Percentiles rank a stretch among this genome's conserved stretches.
Conservation (phyloP, 2,888 invertebrate species). For the Leptinotarsa peninsularis region DNA sequence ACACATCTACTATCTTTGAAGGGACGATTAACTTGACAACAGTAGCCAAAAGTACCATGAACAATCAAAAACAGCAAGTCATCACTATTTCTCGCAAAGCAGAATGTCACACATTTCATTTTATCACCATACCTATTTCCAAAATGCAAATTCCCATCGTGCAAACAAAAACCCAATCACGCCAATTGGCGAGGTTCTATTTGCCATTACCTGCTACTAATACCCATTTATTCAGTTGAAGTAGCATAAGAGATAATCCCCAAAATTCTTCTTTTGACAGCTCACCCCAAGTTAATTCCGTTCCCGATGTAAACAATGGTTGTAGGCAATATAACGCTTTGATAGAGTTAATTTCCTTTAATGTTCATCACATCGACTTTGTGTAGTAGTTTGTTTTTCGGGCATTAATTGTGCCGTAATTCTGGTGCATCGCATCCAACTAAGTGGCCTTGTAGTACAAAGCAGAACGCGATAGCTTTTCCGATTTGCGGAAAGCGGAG, state of each 20-base stretch:
- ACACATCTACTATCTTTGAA: too few relatives aligned
- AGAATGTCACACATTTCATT: too few relatives aligned
- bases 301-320: slow-evolving; percentile 16
- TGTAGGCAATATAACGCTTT: slow-evolving; percentile 23
- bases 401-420: slow-evolving; percentile 16
- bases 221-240: slow-evolving; percentile 7
- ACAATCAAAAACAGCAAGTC: too few relatives aligned
- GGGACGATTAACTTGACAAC: too few relatives aligned
- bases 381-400: slow-evolving; percentile 12
- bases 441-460: slow-evolving; percentile 13
- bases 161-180: slow-evolving; percentile 5
- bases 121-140: too few relatives aligned
- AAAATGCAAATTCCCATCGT: too few relatives aligned
- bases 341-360: slow-evolving; percentile 26
- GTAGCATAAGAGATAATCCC: slow-evolving; percentile 9
- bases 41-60: too few relatives aligned
- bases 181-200: not conserved
- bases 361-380: slow-evolving; percentile 22
- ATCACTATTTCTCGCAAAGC: too few relatives aligned
- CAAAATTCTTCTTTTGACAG: slow-evolving; percentile 16
- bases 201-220: not conserved
- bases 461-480: slow-evolving; percentile 29
- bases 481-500: slow-evolving; percentile 23
- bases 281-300: slow-evolving; percentile 3
- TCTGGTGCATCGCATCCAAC: slow-evolving; percentile 16